phyloP scores from a whole-genome alignment of 2,113 vertebrate species.

The Archocentrus centrarchus region DNA sequence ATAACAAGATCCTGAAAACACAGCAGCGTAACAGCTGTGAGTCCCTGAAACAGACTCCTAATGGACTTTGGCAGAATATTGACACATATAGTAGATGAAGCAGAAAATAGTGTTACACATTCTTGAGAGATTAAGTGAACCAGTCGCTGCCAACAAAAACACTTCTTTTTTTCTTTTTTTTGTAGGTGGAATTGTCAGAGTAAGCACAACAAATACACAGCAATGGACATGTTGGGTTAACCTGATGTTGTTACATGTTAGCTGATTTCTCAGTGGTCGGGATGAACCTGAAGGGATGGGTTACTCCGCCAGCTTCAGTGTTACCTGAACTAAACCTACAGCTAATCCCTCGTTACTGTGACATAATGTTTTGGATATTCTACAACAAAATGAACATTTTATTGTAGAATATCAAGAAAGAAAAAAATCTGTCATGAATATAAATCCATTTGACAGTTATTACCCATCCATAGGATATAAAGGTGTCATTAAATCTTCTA shows the following conservation, averaged over 20 bases:
- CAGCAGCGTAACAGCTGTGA: background rate
- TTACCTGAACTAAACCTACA: constrained; percentile 4
- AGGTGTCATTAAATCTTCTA: background rate
- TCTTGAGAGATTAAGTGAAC: background rate
- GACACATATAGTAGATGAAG: background rate
- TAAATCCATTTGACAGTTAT: background rate
- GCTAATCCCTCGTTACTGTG: background rate
- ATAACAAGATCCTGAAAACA: constrained; percentile 18
- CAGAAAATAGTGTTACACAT: background rate
- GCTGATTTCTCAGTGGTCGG: background rate
- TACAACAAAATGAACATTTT: no score
- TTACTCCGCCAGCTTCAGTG: background rate
- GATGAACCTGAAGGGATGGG: background rate
- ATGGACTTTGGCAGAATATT: background rate
- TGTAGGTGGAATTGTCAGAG: background rate
- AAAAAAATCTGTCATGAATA: background rate
- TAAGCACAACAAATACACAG: background rate
- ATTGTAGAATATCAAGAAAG: no score
- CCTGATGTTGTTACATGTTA: background rate
- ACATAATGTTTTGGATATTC: background rate
- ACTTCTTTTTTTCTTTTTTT: background rate
- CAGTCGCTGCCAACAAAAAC: background rate
- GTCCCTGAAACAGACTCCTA: background rate
- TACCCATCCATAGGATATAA: accelerated
- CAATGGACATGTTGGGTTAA: background rate